phyloP scores from a whole-genome alignment of 2,888 invertebrate species.

The Netelia fuscicornis region DNA sequence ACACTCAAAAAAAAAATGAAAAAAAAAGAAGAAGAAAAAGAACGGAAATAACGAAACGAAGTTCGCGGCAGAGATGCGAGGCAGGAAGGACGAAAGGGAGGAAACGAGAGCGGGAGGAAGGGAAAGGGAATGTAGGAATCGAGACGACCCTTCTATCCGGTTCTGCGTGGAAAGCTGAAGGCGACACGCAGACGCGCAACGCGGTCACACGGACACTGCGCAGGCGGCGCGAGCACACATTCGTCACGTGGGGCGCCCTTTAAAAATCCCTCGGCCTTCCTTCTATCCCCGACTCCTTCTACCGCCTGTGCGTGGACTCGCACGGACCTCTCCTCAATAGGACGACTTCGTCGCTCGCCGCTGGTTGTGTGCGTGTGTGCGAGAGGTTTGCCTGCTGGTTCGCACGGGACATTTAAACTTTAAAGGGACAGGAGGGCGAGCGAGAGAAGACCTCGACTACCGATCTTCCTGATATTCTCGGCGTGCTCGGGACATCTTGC shows the following conservation, averaged over 20 bases:
- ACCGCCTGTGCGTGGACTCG: slow-evolving; percentile 2
- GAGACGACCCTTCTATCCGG: slow-evolving; percentile 70
- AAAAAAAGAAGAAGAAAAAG: background rate
- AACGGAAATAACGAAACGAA: slow-evolving; percentile 19
- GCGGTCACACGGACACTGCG: background rate
- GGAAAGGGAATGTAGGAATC: slow-evolving; percentile 42
- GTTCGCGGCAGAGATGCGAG: background rate
- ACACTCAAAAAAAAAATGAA: too few relatives aligned
- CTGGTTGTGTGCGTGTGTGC: slow-evolving; percentile 4
- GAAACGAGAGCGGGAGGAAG: background rate
- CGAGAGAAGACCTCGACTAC: background rate
- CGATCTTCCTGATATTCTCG: too few relatives aligned
- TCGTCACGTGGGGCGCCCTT: background rate
- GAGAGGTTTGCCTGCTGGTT: slow-evolving; percentile 37
- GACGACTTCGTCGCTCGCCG: slow-evolving; percentile 7
- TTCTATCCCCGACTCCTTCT: too few relatives aligned
- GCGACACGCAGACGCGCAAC: slow-evolving; percentile 24
- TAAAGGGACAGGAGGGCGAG: slow-evolving; percentile 72
- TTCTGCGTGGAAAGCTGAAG: slow-evolving; percentile 60
- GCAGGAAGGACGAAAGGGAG: slow-evolving; percentile 7
- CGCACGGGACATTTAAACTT: slow-evolving; percentile 76
- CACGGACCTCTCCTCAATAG: slow-evolving; percentile 6
- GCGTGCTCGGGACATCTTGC: too few relatives aligned
- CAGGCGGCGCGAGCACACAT: slow-evolving; percentile 4
- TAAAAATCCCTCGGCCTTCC: slow-evolving; percentile 1